Evolutionary conservation across 2,888 invertebrate genomes (phyloP), one percentile per base, ranked within the genome.

Genomic region (Girardia tigrina): DNA sequence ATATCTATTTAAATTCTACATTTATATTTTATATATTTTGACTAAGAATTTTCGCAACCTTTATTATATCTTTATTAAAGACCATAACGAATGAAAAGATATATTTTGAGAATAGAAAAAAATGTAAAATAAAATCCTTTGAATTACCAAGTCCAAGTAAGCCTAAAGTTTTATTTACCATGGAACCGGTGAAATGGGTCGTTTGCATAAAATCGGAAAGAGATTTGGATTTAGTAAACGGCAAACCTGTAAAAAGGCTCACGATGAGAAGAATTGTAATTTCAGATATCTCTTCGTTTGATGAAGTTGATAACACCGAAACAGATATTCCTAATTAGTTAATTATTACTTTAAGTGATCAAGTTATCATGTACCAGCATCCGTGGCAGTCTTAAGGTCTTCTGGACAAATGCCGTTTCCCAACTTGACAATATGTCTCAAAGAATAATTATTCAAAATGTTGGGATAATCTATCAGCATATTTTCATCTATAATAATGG

Each of bases 131-230:
- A n/a, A n/a, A n/a, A n/a, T n/a, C n/a, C n/a, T n/a, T n/a, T n/a
- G n/a, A n/a, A 8, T 12, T 56, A 56, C 56, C 56, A 2, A 56
- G n/a, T 56, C 56, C 56, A 2, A 56, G n/a, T 16, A 56, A 16
- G n/a, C 56, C 56, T 56, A 56, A 56, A 56, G 56, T 56, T 56
- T 56, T 56, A n/a, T n/a, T 56, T 16, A n/a, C n/a, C n/a, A 56
- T 20, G 23, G 23, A 6, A 2, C 8, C n/a, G 23, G 56, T 2
- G 23, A 56, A 20, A 2, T 56, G 56, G 6, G 56, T n/a, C 4
- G 23, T 8, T 20, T 56, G 20, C n/a, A 56, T n/a, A n/a, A 56
- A 56, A 56, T 56, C 56, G 4, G 56, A 56, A 56, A 56, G n/a
- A 16, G 4, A 20, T 56, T 56, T 56, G 8, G 56, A 56, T 12